Evolutionary conservation across 2,113 vertebrate species (phyloP), one percentile per base, ranked within the genome.

Genomic region (Seriola quinqueradiata): DNA sequence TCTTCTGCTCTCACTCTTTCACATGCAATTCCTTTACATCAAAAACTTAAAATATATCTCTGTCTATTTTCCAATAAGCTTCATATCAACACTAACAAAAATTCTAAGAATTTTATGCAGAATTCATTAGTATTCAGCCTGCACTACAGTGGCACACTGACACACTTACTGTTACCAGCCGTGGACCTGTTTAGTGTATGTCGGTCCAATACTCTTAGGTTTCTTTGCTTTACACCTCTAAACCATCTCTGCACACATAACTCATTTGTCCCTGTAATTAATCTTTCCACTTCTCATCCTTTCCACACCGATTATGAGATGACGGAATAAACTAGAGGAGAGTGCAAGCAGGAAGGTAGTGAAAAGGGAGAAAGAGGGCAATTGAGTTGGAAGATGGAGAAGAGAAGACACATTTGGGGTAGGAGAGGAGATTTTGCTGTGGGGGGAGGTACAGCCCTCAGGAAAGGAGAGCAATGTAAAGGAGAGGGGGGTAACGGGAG

Each of bases 401-500:
- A 67, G 23, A 67, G 65, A 4, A 70, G 52, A 66, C 7, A 32
- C n/a, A 46, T 64, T 12, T 48, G 8, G 40, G 42, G 60, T 38
- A 74, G 42, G 12, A 52, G 32, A 55, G 5, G 21, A 11, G 34
- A 42, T 48, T 48, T 48, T 13, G 46, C 3, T 42, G 9, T 23
- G 10, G 59, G 17, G 21, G 40, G 58, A 42, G 40, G 74, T 52
- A 0, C 34, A 58, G 63, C 60, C 50, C 68, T 61, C 14, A 70
- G 46, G 34, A 68, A 55, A 69, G 64, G 40, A 52, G 32, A 82
- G 70, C 13, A 67, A n/a, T 10, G 75, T 77, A 75, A 81, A 70
- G 68, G 46, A 70, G 69, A 50, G 67, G 69, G 54, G 16, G 74
- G 44, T 70, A 42, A 75, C 36, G 21, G 40, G 40, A 79, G 81